These are phyloP conservation scores for Babylonia areolata DNA, from an alignment of 1,140 invertebrate genomes.

Conservation along the genomic window DNA sequence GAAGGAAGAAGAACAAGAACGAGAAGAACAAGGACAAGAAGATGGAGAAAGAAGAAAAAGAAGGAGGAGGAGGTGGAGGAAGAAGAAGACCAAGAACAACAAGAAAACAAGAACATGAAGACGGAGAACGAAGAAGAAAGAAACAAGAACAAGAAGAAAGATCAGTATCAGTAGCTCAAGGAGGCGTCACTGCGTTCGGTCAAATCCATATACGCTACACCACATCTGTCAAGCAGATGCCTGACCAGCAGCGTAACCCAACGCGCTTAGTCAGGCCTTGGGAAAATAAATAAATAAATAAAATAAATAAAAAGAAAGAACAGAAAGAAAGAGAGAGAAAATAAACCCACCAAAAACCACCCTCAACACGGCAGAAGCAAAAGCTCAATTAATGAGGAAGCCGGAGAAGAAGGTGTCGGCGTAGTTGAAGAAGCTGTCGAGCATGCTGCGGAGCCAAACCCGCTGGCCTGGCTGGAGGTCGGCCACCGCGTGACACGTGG, in stretches of 20 bases:
- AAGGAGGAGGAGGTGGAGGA: neutral
- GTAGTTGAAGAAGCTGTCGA: constrained; percentile 10
- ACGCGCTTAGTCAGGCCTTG: too few relatives aligned
- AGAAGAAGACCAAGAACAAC: neutral
- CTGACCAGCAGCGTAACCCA: too few relatives aligned
- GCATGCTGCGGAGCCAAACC: neutral
- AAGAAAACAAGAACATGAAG: neutral
- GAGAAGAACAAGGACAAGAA: neutral
- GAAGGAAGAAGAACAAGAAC: neutral
- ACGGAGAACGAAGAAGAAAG: too few relatives aligned
- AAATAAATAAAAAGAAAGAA: too few relatives aligned
- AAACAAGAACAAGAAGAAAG: neutral
- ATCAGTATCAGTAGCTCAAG: too few relatives aligned
- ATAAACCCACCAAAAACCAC: too few relatives aligned
- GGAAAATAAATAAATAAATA: too few relatives aligned
- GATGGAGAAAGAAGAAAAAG: neutral
- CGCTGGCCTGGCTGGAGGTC: neutral
- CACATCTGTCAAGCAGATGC: too few relatives aligned
- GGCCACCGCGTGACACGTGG: neutral
- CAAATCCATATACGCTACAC: too few relatives aligned
- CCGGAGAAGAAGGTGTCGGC: constrained; percentile 11
- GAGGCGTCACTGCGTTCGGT: too few relatives aligned
- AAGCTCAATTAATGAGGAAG: neutral
- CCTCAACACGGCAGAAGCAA: neutral
- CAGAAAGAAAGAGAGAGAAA: too few relatives aligned